A percentile compares a stretch with the other conserved stretches of the same genome.
Conservation (phyloP, 2,888 invertebrate species). For the Neoascia interrupta region DNA sequence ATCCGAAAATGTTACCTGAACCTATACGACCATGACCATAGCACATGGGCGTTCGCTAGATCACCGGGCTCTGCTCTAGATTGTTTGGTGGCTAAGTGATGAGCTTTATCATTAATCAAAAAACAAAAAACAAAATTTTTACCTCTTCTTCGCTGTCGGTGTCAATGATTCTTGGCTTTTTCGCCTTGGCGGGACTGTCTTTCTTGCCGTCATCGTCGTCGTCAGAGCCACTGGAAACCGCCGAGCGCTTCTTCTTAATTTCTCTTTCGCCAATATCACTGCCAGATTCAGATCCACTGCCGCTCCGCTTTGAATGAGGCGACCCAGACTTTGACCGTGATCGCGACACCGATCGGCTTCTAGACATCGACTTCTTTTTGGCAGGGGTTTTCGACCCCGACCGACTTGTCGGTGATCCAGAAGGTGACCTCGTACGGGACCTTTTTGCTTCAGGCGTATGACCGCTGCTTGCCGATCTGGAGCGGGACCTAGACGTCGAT, state of each 20-base stretch:
- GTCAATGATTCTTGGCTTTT: slow-evolving; percentile 82
- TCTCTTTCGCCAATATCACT: slow-evolving; percentile 77
- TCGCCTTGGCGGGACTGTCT: slow-evolving; percentile 77
- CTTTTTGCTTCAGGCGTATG: slow-evolving; percentile 41
- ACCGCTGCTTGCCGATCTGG: slow-evolving; percentile 75
- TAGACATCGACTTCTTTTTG: slow-evolving; percentile 58
- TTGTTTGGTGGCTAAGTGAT: no score
- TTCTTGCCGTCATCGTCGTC: slow-evolving; percentile 71
- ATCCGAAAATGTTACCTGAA: no score
- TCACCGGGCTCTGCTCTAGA: no score
- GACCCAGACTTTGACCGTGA: slow-evolving; percentile 76
- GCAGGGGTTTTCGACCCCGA: slow-evolving; percentile 77
- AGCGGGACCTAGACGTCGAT: slow-evolving; percentile 76
- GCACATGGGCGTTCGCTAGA: no score
- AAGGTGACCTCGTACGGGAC: slow-evolving; percentile 70
- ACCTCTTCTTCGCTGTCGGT: slow-evolving; percentile 85
- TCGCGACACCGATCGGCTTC: slow-evolving; percentile 79
- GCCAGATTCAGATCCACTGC: slow-evolving; percentile 80
- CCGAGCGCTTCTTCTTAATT: slow-evolving; percentile 77
- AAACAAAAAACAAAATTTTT: background rate
- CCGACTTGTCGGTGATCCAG: slow-evolving; percentile 71
- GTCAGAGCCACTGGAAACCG: slow-evolving; percentile 81
- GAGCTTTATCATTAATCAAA: no score
- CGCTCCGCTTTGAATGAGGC: slow-evolving; percentile 73
- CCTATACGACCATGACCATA: no score